Evolutionary conservation across 2,113 vertebrate species (phyloP).

Genomic region (Meles meles): DNA sequence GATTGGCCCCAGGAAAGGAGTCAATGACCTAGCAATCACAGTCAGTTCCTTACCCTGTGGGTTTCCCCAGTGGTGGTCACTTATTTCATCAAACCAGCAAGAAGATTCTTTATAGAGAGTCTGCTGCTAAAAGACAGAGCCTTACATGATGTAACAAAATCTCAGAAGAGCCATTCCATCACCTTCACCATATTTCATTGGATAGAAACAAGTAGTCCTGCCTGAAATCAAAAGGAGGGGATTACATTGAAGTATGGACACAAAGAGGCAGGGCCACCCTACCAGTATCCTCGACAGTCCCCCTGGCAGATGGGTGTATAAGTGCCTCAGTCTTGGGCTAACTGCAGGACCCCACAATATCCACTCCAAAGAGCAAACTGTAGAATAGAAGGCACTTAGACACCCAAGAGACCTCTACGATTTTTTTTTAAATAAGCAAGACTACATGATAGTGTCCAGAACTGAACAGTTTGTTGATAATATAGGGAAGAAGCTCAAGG

Average conservation of each 20-base stretch:
- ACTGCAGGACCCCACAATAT: accelerated
- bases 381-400: background rate
- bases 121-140: background rate
- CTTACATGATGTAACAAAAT: background rate
- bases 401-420: background rate
- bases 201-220: background rate
- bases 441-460: background rate
- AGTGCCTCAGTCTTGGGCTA: background rate
- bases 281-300: background rate
- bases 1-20: background rate
- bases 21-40: background rate
- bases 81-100: background rate
- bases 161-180: background rate
- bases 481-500: background rate
- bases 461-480: background rate
- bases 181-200: background rate
- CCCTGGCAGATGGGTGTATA: too few species aligned
- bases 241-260: background rate
- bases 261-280: background rate
- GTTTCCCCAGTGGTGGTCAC: background rate
- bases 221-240: background rate
- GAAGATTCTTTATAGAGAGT: background rate
- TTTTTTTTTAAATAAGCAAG: background rate
- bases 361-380: too few species aligned
- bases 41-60: too few species aligned